A percentile compares a stretch with the other conserved stretches of the same genome.
These are phyloP conservation scores for Palythoa grandiflora DNA, from an alignment of 92 coral and sea anemone genomes.

Conservation along the genomic window DNA sequence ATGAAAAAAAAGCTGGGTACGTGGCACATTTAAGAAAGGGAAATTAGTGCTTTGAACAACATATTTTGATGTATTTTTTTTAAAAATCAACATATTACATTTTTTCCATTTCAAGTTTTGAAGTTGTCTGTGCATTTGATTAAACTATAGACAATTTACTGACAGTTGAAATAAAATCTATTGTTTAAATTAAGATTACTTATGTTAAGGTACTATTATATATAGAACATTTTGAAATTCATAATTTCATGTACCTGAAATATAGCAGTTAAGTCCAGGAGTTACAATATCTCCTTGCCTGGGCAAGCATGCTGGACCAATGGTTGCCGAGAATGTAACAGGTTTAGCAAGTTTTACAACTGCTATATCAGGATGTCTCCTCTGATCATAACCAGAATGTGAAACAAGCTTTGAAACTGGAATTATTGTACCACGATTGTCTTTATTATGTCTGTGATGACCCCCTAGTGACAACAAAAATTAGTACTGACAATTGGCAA, in stretches of 20 bases:
- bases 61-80: neutral
- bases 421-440: slow-evolving; percentile 34
- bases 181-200: no score
- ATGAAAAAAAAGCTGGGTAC: neutral
- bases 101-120: no score
- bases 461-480: neutral
- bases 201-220: no score
- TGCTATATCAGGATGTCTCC: slow-evolving; percentile 29
- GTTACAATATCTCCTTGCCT: slow-evolving; percentile 6
- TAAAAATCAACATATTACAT: no score
- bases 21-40: neutral
- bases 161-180: no score
- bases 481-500: no score
- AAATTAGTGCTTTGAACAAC: neutral
- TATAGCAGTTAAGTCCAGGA: slow-evolving; percentile 44
- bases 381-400: slow-evolving; percentile 19
- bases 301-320: slow-evolving; percentile 39
- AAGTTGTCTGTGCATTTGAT: no score
- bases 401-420: slow-evolving; percentile 5
- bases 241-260: slow-evolving; percentile 11
- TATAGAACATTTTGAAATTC: no score
- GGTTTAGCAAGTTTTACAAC: slow-evolving; percentile 33
- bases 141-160: no score
- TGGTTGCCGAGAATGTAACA: slow-evolving; percentile 14
- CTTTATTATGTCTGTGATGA: slow-evolving; percentile 36